Percentiles rank a stretch among this genome's conserved stretches.
Evolutionary conservation across 2,113 vertebrate genomes (phyloP).

Genomic region (Chunga burmeisteri): DNA sequence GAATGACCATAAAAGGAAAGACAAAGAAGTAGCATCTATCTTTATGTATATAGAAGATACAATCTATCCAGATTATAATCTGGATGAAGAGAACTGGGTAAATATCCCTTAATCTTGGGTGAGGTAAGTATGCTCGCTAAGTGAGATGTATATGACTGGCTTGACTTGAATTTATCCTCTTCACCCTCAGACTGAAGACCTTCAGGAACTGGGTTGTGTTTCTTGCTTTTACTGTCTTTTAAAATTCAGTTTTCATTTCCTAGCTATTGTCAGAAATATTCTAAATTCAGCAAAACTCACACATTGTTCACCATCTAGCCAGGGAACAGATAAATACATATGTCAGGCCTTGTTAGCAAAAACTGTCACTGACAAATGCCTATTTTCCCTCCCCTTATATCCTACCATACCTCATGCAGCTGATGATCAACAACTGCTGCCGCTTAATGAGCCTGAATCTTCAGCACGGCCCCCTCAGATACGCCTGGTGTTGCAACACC

Average conservation of each 20-base stretch:
- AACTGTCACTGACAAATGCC: not conserved
- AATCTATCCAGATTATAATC: not conserved
- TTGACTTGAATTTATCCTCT: not conserved
- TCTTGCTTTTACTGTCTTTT: not conserved
- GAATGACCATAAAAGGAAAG: not conserved
- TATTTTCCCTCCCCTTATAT: not conserved
- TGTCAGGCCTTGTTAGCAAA: conserved; percentile 2
- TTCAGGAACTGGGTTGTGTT: not conserved
- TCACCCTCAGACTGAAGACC: not conserved
- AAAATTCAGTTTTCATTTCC: not conserved
- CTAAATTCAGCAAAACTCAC: not conserved
- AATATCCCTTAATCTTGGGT: not conserved
- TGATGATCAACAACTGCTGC: conserved; percentile 34
- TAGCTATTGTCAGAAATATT: conserved; percentile 6
- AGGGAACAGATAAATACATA: conserved; percentile 23
- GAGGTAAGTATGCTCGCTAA: not conserved
- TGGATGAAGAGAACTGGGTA: not conserved
- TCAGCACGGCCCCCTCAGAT: not conserved
- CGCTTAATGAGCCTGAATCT: not conserved
- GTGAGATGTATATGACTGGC: not conserved
- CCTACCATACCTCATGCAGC: not conserved
- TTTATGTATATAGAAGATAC: not conserved
- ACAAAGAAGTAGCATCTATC: not conserved
- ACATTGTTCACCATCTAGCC: not conserved
- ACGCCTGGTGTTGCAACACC: not conserved